A percentile compares a stretch with the other conserved stretches of the same genome.
phyloP scores from a whole-genome alignment of 2,113 vertebrate genomes.

The Empidonax traillii region DNA sequence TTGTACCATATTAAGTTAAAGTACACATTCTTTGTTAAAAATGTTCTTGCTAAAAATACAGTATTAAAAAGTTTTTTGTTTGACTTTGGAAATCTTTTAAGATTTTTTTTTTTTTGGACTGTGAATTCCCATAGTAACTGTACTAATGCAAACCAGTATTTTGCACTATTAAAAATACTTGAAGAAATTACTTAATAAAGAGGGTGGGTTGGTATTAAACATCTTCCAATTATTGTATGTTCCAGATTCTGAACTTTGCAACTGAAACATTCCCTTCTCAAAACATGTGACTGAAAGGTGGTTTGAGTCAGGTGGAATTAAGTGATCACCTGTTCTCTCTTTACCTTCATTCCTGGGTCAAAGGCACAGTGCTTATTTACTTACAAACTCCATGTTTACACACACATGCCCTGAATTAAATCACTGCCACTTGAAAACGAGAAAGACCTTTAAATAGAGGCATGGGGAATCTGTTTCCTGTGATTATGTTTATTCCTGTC shows the following conservation, averaged over 20 bases:
- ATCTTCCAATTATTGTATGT: conserved; percentile 32
- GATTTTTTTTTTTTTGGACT: conserved; percentile 56
- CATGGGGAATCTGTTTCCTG: neutral
- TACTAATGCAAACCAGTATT: conserved; percentile 36
- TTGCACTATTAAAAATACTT: conserved; percentile 64
- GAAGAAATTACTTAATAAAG: conserved; percentile 53
- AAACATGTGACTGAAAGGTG: neutral
- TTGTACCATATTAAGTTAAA: conserved; percentile 84
- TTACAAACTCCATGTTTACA: neutral
- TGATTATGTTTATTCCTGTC: neutral
- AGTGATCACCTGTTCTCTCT: neutral
- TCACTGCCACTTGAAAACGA: neutral
- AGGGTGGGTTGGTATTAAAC: conserved; percentile 49
- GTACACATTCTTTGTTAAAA: conserved; percentile 82
- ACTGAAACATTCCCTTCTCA: neutral
- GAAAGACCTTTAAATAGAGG: neutral
- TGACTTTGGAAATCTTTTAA: conserved; percentile 76
- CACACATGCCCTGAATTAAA: neutral
- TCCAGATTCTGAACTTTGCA: neutral
- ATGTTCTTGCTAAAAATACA: conserved; percentile 86
- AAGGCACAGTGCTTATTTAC: neutral
- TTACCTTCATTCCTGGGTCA: neutral
- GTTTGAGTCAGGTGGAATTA: neutral
- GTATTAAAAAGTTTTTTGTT: conserved; percentile 84
- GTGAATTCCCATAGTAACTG: conserved; percentile 41